Conservation (phyloP, 2,113 vertebrate species). For the Chiloscyllium plagiosum region DNA sequence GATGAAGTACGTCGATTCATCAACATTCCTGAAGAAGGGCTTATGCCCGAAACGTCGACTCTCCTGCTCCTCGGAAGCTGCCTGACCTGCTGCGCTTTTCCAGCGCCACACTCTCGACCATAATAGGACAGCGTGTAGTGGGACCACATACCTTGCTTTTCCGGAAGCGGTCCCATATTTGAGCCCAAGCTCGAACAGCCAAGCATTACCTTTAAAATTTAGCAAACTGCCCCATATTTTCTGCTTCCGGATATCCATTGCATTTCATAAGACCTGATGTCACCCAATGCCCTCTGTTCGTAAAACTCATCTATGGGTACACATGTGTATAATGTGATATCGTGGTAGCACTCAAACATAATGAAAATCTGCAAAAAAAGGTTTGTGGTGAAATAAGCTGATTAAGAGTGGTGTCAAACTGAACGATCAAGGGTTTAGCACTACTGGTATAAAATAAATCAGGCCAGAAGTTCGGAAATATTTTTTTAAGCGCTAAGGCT, state of each 20-base stretch:
- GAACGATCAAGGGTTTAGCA: neutral
- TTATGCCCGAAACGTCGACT: too few species aligned
- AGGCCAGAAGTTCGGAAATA: neutral
- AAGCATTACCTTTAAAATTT: neutral
- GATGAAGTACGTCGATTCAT: too few species aligned
- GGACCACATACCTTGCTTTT: neutral
- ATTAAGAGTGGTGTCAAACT: neutral
- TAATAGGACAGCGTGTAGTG: neutral
- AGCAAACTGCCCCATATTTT: neutral
- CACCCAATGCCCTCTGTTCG: neutral
- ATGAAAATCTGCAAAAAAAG: neutral
- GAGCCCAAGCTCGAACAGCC: neutral
- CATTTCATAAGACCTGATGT: neutral
- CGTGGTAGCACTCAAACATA: neutral
- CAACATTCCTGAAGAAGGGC: too few species aligned
- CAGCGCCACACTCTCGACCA: too few species aligned
- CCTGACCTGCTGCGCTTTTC: too few species aligned
- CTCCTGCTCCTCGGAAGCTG: too few species aligned
- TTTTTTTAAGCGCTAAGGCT: neutral
- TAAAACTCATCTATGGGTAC: neutral
- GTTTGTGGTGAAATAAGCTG: neutral
- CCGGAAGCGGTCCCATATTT: neutral
- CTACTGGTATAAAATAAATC: neutral
- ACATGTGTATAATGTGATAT: neutral
- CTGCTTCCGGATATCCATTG: neutral